Evolutionary conservation across 1,140 invertebrate species (phyloP).

Genomic region (Drosophila serrata): DNA sequence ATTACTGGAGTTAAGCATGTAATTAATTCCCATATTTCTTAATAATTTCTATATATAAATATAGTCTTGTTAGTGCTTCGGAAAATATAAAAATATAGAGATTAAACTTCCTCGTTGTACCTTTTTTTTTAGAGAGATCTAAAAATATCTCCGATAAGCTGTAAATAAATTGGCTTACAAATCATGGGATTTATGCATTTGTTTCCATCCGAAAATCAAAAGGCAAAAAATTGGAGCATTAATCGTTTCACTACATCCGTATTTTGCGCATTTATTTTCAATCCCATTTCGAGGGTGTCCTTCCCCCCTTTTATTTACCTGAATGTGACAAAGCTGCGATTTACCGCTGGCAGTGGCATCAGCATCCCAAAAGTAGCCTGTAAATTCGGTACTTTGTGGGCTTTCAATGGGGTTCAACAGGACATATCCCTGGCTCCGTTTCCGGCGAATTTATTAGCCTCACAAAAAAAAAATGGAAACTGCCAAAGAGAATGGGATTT

Average conservation of each 20-base stretch:
- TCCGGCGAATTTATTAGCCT: conserved; percentile 8
- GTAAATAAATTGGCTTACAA: conserved; percentile 3
- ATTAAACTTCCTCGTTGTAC: neutral
- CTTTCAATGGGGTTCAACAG: conserved; percentile 14
- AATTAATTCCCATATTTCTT: neutral
- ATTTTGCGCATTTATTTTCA: conserved; percentile 8
- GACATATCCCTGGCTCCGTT: conserved; percentile 2
- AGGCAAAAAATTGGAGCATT: neutral
- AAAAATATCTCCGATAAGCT: neutral
- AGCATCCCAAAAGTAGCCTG: conserved; percentile 26
- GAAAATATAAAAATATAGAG: neutral
- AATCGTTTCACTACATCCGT: conserved; percentile 14
- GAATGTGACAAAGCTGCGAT: conserved; percentile 18
- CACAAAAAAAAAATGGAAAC: conserved; percentile 1
- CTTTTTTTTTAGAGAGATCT: neutral
- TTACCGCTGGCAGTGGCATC: conserved; percentile 6
- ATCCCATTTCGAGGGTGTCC: neutral
- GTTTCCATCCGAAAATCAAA: neutral
- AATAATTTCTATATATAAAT: neutral
- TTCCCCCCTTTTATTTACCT: conserved; percentile 4
- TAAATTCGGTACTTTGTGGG: conserved; percentile 39
- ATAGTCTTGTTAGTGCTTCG: no score
- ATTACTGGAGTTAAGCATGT: neutral
- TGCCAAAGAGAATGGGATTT: conserved; percentile 24
- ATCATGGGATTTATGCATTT: conserved; percentile 3